Evolutionary conservation across 2,797 vertebrate species (phyloP), one percentile per base, ranked within the genome.

Genomic region (Catharus ustulatus): DNA sequence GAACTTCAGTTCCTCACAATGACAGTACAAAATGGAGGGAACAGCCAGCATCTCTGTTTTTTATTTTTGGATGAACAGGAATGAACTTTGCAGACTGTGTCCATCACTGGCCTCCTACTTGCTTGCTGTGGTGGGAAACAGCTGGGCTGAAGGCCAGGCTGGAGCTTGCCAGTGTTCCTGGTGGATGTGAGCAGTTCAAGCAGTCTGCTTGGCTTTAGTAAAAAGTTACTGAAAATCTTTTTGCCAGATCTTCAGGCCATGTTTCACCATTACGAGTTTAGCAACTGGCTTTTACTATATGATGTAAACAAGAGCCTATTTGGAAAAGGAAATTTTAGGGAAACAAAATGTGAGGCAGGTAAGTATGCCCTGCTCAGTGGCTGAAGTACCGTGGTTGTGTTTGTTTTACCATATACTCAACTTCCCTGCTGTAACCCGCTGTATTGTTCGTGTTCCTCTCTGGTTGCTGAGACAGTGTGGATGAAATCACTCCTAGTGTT

Each of bases 61-160:
- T 36, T 45, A 18, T 22, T 78, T 90, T 77, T 48, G 55, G 30
- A 74, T 49, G 22, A 84, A 62, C 0, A 4, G 54, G 34, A 79
- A 15, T 2, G 3, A 57, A 49, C 21, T 68, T n/a, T 30, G 17
- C 27, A 40, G 10, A 1, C 16, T 55, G 13, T 0, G 0, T 24
- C 69, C 23, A 3, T 43, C 17, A 4, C 51, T 45, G 20, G 59
- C 69, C 38, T 51, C 32, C 58, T 63, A 0, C 57, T 74, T 45
- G 36, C 30, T 63, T 51, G 48, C 62, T 72, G 54, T 64, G 89
- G 46, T 62, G 59, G 40, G 38, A 67, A 46, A 10, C 17, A 13
- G 57, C 45, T 0, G 5, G 57, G 54, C 72, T 55, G 34, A 64
- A 90, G 59, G 67, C 59, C 52, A 52, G 45, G 42, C 40, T 29